Percentiles rank a stretch among this genome's conserved stretches.
Evolutionary conservation across 2,888 invertebrate species (phyloP).

Genomic region (Amiota mariae): DNA sequence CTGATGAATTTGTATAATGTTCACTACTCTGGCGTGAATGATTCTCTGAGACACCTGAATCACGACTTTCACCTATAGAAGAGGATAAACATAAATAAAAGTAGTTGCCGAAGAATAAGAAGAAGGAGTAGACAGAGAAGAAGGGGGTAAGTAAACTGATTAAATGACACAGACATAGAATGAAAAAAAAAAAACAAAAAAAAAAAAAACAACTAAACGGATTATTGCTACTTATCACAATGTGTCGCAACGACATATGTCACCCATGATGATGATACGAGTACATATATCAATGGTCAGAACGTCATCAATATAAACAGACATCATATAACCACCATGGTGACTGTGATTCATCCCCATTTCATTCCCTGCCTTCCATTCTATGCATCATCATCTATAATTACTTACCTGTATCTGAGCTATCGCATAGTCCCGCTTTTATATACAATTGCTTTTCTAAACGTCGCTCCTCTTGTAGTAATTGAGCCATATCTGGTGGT

Average conservation of each 20-base stretch:
- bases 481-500: conserved; percentile 85
- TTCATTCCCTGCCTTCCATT: no score
- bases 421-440: conserved; percentile 81
- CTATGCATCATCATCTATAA: no score
- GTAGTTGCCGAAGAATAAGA: not conserved
- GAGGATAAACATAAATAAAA: conserved; percentile 44
- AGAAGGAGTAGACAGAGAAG: not conserved
- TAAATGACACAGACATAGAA: not conserved
- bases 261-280: no score
- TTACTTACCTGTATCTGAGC: conserved; percentile 77
- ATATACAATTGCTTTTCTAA: conserved; percentile 85
- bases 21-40: conserved; percentile 89
- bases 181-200: no score
- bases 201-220: conserved; percentile 54
- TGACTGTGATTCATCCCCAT: conserved; percentile 18
- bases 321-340: not conserved
- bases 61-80: conserved; percentile 79
- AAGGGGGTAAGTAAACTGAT: not conserved
- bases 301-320: no score
- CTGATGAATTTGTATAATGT: conserved; percentile 84
- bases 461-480: conserved; percentile 86
- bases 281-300: no score
- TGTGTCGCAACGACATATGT: conserved; percentile 27
- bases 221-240: conserved; percentile 62
- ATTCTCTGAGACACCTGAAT: conserved; percentile 84